A percentile compares a stretch with the other conserved stretches of the same genome.
Conservation (phyloP, 2,797 vertebrate species). For the Ambastaia sidthimunki region DNA sequence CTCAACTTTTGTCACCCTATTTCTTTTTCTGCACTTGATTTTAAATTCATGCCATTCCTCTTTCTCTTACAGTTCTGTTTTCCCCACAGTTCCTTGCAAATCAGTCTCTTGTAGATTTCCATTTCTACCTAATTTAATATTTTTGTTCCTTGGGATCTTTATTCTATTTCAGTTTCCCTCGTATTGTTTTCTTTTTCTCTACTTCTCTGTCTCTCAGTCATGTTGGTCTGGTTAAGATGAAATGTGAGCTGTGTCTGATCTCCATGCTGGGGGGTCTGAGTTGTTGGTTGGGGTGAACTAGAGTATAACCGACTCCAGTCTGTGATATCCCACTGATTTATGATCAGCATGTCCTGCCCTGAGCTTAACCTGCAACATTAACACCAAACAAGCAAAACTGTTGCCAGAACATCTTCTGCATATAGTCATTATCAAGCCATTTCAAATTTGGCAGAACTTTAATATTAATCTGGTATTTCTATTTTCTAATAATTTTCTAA, state of each 20-base stretch:
- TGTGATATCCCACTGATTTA: constrained; percentile 44
- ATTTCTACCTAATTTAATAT: no score
- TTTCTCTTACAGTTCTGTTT: background rate
- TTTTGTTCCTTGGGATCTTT: no score
- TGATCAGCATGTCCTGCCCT: constrained; percentile 34
- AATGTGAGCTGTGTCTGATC: constrained; percentile 12
- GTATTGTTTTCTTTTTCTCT: constrained; percentile 22
- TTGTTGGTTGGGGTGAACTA: constrained; percentile 15
- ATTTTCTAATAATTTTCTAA: no score
- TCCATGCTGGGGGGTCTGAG: constrained; percentile 24
- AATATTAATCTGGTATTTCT: no score
- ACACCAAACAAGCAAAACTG: constrained; percentile 28
- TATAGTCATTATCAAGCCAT: background rate
- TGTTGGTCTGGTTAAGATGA: constrained; percentile 6
- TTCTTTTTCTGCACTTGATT: background rate
- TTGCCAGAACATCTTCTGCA: background rate
- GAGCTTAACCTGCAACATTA: constrained; percentile 34
- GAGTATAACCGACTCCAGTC: constrained; percentile 24
- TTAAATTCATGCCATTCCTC: background rate
- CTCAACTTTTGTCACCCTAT: no score
- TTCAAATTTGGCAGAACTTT: no score
- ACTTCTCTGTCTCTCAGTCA: background rate
- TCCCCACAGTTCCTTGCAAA: background rate
- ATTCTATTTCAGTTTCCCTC: background rate
- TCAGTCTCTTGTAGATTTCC: background rate